These are phyloP conservation scores for Aphidius colemani DNA, from an alignment of 2,888 invertebrate genomes.

Conservation along the genomic window DNA sequence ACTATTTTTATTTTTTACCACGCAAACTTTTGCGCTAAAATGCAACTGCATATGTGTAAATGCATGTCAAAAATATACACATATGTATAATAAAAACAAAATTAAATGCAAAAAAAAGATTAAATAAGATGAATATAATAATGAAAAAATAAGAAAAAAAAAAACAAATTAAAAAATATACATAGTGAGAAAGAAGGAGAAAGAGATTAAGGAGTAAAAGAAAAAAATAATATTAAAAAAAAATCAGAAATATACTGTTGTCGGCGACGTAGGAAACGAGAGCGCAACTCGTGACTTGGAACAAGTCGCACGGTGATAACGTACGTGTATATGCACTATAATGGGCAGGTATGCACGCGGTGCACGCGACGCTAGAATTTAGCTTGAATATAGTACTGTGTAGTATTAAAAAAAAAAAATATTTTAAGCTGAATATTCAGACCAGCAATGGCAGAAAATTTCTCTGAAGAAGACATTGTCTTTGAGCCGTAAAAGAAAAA, in stretches of 20 bases:
- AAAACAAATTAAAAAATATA: conserved; percentile 1
- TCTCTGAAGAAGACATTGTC: too few relatives aligned
- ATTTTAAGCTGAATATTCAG: too few relatives aligned
- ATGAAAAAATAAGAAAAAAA: not conserved
- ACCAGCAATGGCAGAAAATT: too few relatives aligned
- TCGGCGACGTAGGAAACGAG: conserved; percentile 26
- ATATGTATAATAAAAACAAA: not conserved
- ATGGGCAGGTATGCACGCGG: conserved; percentile 31
- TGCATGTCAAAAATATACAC: not conserved
- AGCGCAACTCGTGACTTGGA: conserved; percentile 31
- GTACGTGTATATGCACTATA: conserved; percentile 25
- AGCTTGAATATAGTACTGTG: conserved; percentile 14
- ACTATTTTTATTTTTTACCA: not conserved
- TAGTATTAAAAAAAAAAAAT: conserved; percentile 2
- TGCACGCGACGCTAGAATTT: conserved; percentile 29
- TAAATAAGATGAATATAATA: not conserved
- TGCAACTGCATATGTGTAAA: not conserved
- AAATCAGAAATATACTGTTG: not conserved
- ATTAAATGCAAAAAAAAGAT: not conserved
- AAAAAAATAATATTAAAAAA: conserved; percentile 8
- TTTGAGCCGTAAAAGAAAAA: too few relatives aligned
- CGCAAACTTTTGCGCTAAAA: not conserved
- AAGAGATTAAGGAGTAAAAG: conserved; percentile 10
- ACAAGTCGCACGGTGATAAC: conserved; percentile 32
- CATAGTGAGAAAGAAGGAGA: not conserved